Evolutionary conservation across 2,113 vertebrate species (phyloP).

Genomic region (Cryptomyrus ogoouensis): DNA sequence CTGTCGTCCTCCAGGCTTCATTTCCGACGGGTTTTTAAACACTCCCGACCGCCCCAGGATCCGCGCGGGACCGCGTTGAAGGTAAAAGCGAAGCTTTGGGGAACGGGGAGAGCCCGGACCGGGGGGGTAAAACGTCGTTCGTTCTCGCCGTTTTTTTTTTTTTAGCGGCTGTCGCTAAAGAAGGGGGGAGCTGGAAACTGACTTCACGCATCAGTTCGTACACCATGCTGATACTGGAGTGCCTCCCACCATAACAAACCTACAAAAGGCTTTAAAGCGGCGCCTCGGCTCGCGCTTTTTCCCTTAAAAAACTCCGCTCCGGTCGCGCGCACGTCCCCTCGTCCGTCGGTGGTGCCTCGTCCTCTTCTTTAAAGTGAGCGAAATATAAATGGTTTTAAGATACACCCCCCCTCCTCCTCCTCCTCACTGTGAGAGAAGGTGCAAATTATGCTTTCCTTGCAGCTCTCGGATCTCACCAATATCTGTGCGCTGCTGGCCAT

Average conservation of each 20-base stretch:
- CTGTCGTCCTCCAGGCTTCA: constrained; percentile 62
- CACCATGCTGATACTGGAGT: constrained; percentile 60
- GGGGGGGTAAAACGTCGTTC: constrained; percentile 53
- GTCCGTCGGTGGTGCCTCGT: constrained; percentile 61
- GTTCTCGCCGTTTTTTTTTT: constrained; percentile 59
- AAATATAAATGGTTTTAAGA: constrained; percentile 35
- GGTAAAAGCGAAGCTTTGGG: constrained; percentile 59
- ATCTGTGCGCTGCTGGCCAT: constrained; percentile 47
- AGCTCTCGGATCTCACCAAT: constrained; percentile 38
- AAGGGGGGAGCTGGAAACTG: constrained; percentile 49
- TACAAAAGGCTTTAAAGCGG: constrained; percentile 45
- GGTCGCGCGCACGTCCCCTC: constrained; percentile 27
- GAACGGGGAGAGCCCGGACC: constrained; percentile 23
- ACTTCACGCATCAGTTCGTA: constrained; percentile 72
- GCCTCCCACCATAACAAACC: constrained; percentile 58
- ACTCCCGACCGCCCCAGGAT: constrained; percentile 56
- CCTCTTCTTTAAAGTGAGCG: constrained; percentile 47
- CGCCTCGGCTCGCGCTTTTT: constrained; percentile 17
- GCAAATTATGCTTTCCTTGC: constrained; percentile 63
- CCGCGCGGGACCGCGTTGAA: constrained; percentile 65
- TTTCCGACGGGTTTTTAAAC: constrained; percentile 63
- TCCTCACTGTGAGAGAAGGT: constrained; percentile 51
- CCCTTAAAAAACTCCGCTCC: constrained; percentile 7
- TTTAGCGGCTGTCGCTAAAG: constrained; percentile 55
- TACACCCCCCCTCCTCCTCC: constrained; percentile 25